Base-by-base conservation (phyloP, 2,888 invertebrate species). In the Axea sp. region DNA sequence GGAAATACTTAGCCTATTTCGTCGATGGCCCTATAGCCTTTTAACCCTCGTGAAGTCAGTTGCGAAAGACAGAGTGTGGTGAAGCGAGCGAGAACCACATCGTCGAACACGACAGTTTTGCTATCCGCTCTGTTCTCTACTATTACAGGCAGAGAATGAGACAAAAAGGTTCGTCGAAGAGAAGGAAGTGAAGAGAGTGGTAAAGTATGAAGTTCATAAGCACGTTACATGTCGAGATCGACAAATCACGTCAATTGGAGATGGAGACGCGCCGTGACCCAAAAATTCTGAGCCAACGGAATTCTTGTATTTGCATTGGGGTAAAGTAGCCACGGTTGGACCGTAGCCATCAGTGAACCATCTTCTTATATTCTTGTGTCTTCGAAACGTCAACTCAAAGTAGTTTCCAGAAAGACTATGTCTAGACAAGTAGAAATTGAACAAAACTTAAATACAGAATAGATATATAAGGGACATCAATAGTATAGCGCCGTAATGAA, bases 1-100 rank as follows among this genome's bases (percentile, higher is more conserved):
- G 47, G 33, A 39, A 73, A 77, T 79, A 80, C 81, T 81, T 82
- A 80, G 81, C 81, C 80, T 76, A 80, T 76, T 80, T 82, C 62
- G 76, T 80, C 75, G 76, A 81, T 78, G 77, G 78, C 73, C 77
- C 79, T 78, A 75, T 77, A 77, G 76, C 67, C 71, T 28, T 73
- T 67, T 71, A 62, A 37, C 49, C 51, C 69, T 45, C 28, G 73
- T 57, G 65, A 59, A 12, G 26, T 31, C 49, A 49, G 49, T 67
- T 45, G 75, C 41, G 65, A 62, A 39, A 75, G 73, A 75, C 67
- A 64, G 31, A 30, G 53, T 55, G 57, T 39, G 67, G 59, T 51
- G 45, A 33, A 49, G 49, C 28, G 49, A 37, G 57, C 39, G 53
- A 37, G 68, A 55, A 51, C 31, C 30, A 45, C 43, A 24, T 49